A percentile compares a stretch with the other conserved stretches of the same genome.
phyloP scores from a whole-genome alignment of 2,797 vertebrate genomes.

The Antennarius maculatus region DNA sequence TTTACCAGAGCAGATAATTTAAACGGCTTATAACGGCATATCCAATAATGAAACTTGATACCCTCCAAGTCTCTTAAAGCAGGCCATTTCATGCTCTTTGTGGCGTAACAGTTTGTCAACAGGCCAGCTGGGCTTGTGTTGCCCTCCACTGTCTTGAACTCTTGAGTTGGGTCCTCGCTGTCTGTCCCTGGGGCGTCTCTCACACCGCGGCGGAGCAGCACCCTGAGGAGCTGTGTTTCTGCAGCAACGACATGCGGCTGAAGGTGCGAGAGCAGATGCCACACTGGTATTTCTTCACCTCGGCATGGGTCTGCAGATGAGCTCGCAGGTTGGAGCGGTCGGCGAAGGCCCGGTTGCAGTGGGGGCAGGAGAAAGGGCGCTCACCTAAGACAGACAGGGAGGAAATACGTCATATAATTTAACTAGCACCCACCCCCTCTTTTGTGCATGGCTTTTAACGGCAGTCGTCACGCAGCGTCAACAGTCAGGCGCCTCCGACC shows the following conservation, averaged over 20 bases:
- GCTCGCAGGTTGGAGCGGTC: slow-evolving; percentile 97
- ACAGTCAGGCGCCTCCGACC: slow-evolving; percentile 25
- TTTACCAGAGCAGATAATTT: slow-evolving; percentile 43
- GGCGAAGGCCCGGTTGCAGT: slow-evolving; percentile 95
- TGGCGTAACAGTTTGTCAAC: slow-evolving; percentile 46
- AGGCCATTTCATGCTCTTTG: slow-evolving; percentile 48
- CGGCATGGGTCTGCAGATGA: slow-evolving; percentile 96
- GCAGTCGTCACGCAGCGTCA: slow-evolving; percentile 10
- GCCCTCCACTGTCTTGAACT: slow-evolving; percentile 55
- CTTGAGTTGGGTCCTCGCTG: slow-evolving; percentile 26
- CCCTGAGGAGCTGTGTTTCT: slow-evolving; percentile 93
- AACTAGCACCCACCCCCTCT: neutral
- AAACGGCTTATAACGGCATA: slow-evolving; percentile 58
- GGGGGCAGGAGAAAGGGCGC: slow-evolving; percentile 85
- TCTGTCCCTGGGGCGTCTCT: slow-evolving; percentile 34
- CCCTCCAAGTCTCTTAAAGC: slow-evolving; percentile 57
- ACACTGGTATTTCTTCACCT: slow-evolving; percentile 98
- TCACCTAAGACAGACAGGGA: slow-evolving; percentile 68
- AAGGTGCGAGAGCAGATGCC: slow-evolving; percentile 92
- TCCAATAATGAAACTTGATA: slow-evolving; percentile 52
- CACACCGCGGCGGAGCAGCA: slow-evolving; percentile 83
- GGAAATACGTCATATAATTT: slow-evolving; percentile 26
- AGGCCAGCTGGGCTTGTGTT: slow-evolving; percentile 46
- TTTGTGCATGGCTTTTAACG: slow-evolving; percentile 22
- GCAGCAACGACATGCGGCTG: slow-evolving; percentile 95